Base-by-base conservation (phyloP, 2,888 invertebrate genomes). In the Ormyrus rosae region DNA sequence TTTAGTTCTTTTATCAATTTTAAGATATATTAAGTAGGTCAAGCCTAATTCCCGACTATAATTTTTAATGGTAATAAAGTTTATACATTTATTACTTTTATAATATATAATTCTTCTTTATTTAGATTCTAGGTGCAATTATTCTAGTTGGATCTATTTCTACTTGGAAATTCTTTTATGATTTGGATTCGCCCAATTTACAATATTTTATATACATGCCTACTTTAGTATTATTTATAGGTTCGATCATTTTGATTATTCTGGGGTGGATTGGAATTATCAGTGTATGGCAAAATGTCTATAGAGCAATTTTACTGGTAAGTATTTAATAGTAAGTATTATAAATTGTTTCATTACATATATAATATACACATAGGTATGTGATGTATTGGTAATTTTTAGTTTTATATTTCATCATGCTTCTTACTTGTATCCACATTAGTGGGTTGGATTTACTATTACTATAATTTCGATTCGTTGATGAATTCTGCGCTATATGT, bases 221-320 rank as follows among this genome's bases (percentile, higher is more conserved):
- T 50, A n/a, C 6, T 19, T n/a, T 64, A 6, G n/a, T 50, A 64
- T n/a, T n/a, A 8, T 48, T 64, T 6, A 34, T 64, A 50, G 64
- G 50, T n/a, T 11, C 48, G 11, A 2, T 50, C 10, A 64, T 64
- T n/a, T n/a, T 50, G 13, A 64, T 64, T n/a, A n/a, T n/a, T n/a
- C 5, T 50, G 7, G 50, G 64, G 9, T 64, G 64, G 64, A 8
- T 48, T 50, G 64, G 64, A 7, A 50, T 64, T 50, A 64, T 64
- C n/a, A n/a, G n/a, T 50, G n/a, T 50, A 6, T 50, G n/a, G 48
- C 64, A 11, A n/a, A n/a, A 7, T 13, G 10, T 6, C 13, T 64
- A 50, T 50, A n/a, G 50, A n/a, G 64, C 50, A 64, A n/a, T 64
- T 64, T 6, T 11, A 6, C 13, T 13, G 6, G 64, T 64, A 64